Evolutionary conservation across 2,113 vertebrate genomes (phyloP), one percentile per base, ranked within the genome.

Genomic region (Rhinogobius similis): DNA sequence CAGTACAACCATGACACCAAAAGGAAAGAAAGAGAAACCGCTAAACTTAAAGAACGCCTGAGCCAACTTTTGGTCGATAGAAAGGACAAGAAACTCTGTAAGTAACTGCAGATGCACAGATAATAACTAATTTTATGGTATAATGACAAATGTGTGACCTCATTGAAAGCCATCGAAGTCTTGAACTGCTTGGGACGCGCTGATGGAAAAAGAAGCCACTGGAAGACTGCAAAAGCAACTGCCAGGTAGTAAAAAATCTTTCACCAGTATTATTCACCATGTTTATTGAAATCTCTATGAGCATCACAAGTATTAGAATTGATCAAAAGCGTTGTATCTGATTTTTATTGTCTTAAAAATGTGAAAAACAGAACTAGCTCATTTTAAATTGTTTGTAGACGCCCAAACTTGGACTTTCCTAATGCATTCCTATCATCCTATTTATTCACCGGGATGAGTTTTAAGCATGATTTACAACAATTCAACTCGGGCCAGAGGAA

Each of bases 1-100:
- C 98, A 99, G 66, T 98, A 97, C 84, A 96, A 93, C 91, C 98
- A 99, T 32, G 96, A 98, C 67, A 94, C 96, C 91, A 99, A 98
- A 85, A 95, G 97, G 62, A 98, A 96, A 84, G 98, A 99, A 62
- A 93, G 96, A 72, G 97, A 99, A 85, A 92, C 93, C 73, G 93
- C 92, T 73, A 99, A 97, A 79, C 90, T 99, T 68, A 99, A 96
- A 81, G 98, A 99, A 38, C 95, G 96, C 6, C 91, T 99, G 1
- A 93, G 96, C 88, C 97, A 98, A 46, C 92, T 98, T 43, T 93
- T 99, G 76, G 93, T 97, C 75, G 97, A 96, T 80, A 96, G 98
- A 83, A 95, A 93, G 69, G 98, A 99, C 83, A 98, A 94, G 84
- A 98, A 94, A 83, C 88, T 96, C 56, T 92, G 97, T 98, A 91